Base-by-base conservation (phyloP, 2,113 vertebrate species). In the Capra hircus region DNA sequence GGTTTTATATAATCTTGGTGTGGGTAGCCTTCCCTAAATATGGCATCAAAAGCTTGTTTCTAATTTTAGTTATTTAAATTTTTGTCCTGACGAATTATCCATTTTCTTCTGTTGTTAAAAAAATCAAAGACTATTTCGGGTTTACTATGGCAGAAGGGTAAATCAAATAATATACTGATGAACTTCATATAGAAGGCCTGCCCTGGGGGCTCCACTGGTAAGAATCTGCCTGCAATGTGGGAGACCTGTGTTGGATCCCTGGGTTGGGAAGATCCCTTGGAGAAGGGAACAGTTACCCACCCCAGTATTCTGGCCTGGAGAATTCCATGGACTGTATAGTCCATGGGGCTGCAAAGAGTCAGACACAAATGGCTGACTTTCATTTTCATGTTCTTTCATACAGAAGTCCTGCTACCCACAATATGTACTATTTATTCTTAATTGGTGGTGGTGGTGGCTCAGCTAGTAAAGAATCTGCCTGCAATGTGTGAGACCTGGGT, bases 31-130 rank as follows among this genome's bases (percentile, higher is more conserved):
- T 82, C 83, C 83, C 57, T 84, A 57, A 59, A 88, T 67, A 27
- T 60, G 25, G 59, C 16, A 85, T 71, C 36, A 91, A 87, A 88
- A 95, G 25, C 40, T 91, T 67, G 14, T 40, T 91, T 93, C 90
- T 71, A 95, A 74, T 88, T 86, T 62, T 96, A 78, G 52, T 93
- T 53, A 83, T 33, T 95, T 81, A 40, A 74, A 53, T 93, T 87
- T 90, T 74, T 23, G 85, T 91, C 52, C 40, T 25, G 25, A 90
- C 1, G 15, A 36, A 88, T 89, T 86, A 86, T 25, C 21, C 33
- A 83, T 52, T 88, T 93, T 91, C 77, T 87, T 82, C 55, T 88
- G 71, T 60, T 48, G 71, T 25, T 93, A 88, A 83, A 57, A 91
- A 53, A 88, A n/a, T 57, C 27, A 83, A 48, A 83, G 67, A 77